Base-by-base conservation (phyloP, 2,113 vertebrate genomes). In the Anhinga rufa region DNA sequence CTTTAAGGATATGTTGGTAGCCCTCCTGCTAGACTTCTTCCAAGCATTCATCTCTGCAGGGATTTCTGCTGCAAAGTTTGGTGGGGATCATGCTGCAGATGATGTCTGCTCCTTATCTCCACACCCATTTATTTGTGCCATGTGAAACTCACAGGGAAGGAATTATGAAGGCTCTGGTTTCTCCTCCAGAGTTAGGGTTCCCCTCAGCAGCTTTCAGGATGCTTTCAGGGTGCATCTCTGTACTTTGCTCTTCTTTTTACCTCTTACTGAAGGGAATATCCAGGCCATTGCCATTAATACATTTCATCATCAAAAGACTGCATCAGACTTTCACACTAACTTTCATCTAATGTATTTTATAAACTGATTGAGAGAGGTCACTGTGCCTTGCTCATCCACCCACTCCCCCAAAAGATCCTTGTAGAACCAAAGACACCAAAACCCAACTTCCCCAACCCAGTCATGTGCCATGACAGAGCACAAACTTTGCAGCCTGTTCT, bases 251-350 rank as follows among this genome's bases (percentile, higher is more conserved):
- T 78, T 79, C 58, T 75, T 87, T 42, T n/a, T 49, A 9, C 25
- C 13, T 92, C 31, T 48, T 17, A 68, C 1, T 72, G 32, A 64
- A 77, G 4, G 13, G 46, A 84, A 20, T 46, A 85, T 7, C 32
- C 2, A 0, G 25, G 9, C 12, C 42, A 70, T 3, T 46, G 48
- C 19, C 42, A 52, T 34, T 17, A 71, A 36, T 7, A 17, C 0
- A 31, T 68, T 78, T 88, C 31, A 52, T 26, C 52, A 68, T 26
- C 61, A 69, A 52, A 68, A 49, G 29, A 12, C 57, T 22, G 18
- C 36, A 82, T 8, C 5, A 2, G 48, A 46, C 17, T 26, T 75
- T 78, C 38, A 78, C 21, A 26, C 25, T 58, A 25, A 26, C 18
- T 70, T 55, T 5, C 17, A 69, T 83, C 17, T 32, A 26, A 6